Base-by-base conservation (phyloP, 2,797 vertebrate genomes). In the Erethizon dorsatum region DNA sequence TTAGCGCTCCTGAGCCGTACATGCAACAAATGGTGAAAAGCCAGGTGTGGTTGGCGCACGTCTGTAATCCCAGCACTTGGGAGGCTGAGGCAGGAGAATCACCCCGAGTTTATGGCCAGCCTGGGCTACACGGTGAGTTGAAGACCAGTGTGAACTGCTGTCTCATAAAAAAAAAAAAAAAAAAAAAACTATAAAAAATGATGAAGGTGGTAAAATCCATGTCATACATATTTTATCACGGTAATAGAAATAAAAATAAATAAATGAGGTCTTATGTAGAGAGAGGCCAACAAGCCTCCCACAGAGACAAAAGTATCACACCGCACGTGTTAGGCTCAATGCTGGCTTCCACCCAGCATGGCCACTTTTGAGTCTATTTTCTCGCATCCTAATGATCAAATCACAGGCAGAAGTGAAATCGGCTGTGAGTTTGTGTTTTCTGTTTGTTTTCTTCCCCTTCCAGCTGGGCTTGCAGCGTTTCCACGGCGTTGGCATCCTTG, bases 401-500 rank as follows among this genome's bases (percentile, higher is more conserved):
- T 14, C 15, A 41, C 50, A 54, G 15, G 37, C 20, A 2, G 85
- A 56, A 77, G 82, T 37, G 67, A 63, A 83, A 63, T 4, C 2
- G 4, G 1, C 13, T 56, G 57, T 28, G 1, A 59, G 54, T 67
- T 17, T 52, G 41, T 1, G 0, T 47, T 83, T 88, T 52, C 79
- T 26, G 26, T 82, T n/a, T 37, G 28, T 80, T 33, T 93, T 75
- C 71, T 94, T 75, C 98, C 24, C 28, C 98, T 97, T 88, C 18
- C 99, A 99, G 99, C 99, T 99, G 71, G 99, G 99, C 6, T 97
- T 99, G 97, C 94, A 99, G 97, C 99, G 99, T 6, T 99, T 98
- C 98, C 99, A 99, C 0, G 99, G 99, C 0, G 99, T 99, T 0
- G 99, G 99, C 63, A 99, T 99, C 97, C 98, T 99, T 97, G 99